Evolutionary conservation across 1,140 invertebrate genomes (phyloP), one percentile per base, ranked within the genome.

Genomic region (Drosophila simulans): DNA sequence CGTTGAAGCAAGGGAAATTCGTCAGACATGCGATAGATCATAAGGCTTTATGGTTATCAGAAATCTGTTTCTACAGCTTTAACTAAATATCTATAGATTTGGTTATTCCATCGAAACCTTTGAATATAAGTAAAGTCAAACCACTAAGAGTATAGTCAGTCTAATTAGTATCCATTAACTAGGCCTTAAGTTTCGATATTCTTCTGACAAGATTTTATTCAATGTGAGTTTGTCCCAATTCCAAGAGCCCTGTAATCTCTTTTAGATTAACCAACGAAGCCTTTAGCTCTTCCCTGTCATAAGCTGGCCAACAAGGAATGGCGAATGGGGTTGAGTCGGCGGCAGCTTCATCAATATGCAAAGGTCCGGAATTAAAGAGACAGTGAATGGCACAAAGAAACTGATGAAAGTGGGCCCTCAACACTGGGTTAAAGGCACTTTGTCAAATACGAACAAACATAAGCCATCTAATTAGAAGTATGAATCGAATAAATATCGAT

Each of bases 301-400:
- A 69, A 79, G 43, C 55, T 54, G 77, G 49, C 56, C 57, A 77
- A 84, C 63, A 84, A 84, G 65, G 77, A 81, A 59, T 51, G 42
- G 42, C 17, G 3, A 27, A 27, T 53, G 35, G 39, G 52, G 22
- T 45, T 25, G 27, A 31, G 53, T 58, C 73, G 72, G 59, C 68
- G 72, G 59, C 53, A 74, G 60, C 74, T 73, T 82, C 83, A 86
- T 86, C 83, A 76, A 86, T 86, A 88, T 86, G 83, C 84, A 86
- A 79, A 88, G 75, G 75, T 63, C 48, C 40, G 62, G 60, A 31
- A 31, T 58, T 11, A 43, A 46, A 45, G 64, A 58, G 27, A 11
- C 17, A 31, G 37, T 15, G 56, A 43, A 71, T 45, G 40, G 17
- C 35, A 40, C 12, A 31, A 40, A 37, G 8, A 46, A 12, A 43